Evolutionary conservation across 2,888 invertebrate genomes (phyloP).

Genomic region (Scaptomyza parva): DNA sequence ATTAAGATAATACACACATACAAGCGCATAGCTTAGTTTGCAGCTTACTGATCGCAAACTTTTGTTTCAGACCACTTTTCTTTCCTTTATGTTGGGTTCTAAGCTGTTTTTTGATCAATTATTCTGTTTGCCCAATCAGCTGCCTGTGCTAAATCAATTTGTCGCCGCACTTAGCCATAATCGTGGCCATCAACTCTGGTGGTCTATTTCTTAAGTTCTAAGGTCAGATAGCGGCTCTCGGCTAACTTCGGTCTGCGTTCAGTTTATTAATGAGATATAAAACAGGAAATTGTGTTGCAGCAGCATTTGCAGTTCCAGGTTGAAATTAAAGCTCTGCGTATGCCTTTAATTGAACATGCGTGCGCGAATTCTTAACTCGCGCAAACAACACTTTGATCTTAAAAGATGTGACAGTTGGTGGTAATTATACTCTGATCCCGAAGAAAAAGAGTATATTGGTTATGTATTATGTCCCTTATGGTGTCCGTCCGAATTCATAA

Average conservation of each 20-base stretch:
- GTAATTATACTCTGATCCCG: constrained; percentile 83
- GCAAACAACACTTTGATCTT: constrained; percentile 84
- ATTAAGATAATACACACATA: constrained; percentile 83
- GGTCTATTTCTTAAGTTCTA: constrained; percentile 42
- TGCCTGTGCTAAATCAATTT: constrained; percentile 83
- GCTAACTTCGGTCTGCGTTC: constrained; percentile 12
- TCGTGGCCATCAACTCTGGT: constrained; percentile 52
- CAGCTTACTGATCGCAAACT: not conserved
- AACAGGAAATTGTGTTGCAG: constrained; percentile 61
- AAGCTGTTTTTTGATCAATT: constrained; percentile 17
- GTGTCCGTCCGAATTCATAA: too few relatives aligned
- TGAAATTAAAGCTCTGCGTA: constrained; percentile 23
- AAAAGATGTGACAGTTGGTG: constrained; percentile 84
- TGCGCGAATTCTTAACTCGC: constrained; percentile 81
- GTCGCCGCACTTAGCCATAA: constrained; percentile 72
- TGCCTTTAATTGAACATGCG: constrained; percentile 81
- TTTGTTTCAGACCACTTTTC: not conserved
- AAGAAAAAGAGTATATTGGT: too few relatives aligned
- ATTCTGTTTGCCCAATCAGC: constrained; percentile 46
- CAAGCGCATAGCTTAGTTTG: constrained; percentile 30
- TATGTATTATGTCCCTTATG: too few relatives aligned
- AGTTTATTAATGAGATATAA: constrained; percentile 64
- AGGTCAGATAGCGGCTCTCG: not conserved
- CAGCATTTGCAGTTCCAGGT: constrained; percentile 25
- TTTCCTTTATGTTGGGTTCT: not conserved